A percentile compares a stretch with the other conserved stretches of the same genome.
Evolutionary conservation across 2,888 invertebrate genomes (phyloP).

Genomic region (Strigamia transsilvanica): DNA sequence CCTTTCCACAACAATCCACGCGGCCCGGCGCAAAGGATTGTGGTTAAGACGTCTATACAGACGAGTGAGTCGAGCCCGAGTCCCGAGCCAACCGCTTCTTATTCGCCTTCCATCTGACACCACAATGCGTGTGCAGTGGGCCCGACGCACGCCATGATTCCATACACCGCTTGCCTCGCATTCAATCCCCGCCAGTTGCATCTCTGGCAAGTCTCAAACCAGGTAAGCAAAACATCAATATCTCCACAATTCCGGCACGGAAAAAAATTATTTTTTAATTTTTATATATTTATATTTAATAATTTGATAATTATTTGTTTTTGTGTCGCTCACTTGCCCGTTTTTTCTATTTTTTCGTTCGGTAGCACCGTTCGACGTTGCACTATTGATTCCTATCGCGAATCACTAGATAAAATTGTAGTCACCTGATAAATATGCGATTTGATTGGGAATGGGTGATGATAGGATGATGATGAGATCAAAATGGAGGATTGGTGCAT

Average conservation of each 20-base stretch:
- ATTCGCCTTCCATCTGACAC: conserved; percentile 26
- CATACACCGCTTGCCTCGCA: conserved; percentile 33
- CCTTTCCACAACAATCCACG: conserved; percentile 32
- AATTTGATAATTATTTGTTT: background rate
- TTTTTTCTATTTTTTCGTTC: background rate
- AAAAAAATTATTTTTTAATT: background rate
- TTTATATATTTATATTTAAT: background rate
- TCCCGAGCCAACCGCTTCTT: conserved; percentile 23
- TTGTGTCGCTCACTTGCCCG: background rate
- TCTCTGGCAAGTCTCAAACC: background rate
- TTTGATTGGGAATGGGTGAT: background rate
- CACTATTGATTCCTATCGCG: conserved; percentile 36
- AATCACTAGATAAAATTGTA: conserved; percentile 37
- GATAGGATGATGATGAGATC: conserved; percentile 4
- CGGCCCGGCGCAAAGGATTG: conserved; percentile 34
- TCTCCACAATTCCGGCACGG: too few relatives aligned
- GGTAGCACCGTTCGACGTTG: conserved; percentile 5
- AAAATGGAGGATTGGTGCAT: background rate
- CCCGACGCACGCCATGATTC: conserved; percentile 27
- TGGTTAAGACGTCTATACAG: conserved; percentile 33
- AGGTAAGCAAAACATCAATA: background rate
- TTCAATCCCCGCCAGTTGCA: background rate
- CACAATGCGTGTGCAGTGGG: conserved; percentile 36
- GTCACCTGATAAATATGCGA: conserved; percentile 23
- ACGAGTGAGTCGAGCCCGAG: conserved; percentile 21